Evolutionary conservation across 2,797 vertebrate species (phyloP), one percentile per base, ranked within the genome.

Genomic region (Gymnoscopelus microlampas): DNA sequence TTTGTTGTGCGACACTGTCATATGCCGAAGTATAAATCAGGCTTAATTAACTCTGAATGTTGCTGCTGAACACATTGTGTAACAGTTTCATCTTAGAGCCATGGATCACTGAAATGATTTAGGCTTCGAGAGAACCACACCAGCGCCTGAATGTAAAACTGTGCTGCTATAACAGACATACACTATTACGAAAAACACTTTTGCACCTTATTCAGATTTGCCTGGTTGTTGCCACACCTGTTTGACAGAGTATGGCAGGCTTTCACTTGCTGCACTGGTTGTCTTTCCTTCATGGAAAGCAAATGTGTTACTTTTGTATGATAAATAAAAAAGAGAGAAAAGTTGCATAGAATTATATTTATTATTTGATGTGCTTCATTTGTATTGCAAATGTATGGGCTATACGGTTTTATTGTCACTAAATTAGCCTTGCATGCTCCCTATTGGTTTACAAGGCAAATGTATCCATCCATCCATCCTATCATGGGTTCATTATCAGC

Each of bases 101-200:
- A 11, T 10, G 26, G 26, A n/a, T 35, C 57, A 14, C 48, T 35
- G 63, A 53, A 63, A 57, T 29, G 19, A 54, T 61, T 24, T 15
- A n/a, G 39, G 15, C 60, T 53, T 11, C 5, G 9, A 48, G 58
- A 32, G 12, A 44, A 7, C 56, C 29, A 11, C 59, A 60, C 47
- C 19, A 23, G 13, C 57, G 73, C 53, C 12, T 77, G 78, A 81
- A 84, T 87, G 86, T 84, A 78, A 85, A 79, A 53, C 65, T 61
- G 53, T 74, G 84, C 82, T 81, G 80, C 82, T 84, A 64, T 24
- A 9, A 8, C 57, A 11, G 50, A 51, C 4, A n/a, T 53, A 70
- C 23, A 32, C 54, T 66, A 8, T 11, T 50, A n/a, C 24, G 39
- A 24, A 68, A 44, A 64, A 70, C 56, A 70, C 55, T 19, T n/a